These are phyloP conservation scores for Zingel zingel DNA, from an alignment of 2,113 vertebrate genomes.

Conservation along the genomic window DNA sequence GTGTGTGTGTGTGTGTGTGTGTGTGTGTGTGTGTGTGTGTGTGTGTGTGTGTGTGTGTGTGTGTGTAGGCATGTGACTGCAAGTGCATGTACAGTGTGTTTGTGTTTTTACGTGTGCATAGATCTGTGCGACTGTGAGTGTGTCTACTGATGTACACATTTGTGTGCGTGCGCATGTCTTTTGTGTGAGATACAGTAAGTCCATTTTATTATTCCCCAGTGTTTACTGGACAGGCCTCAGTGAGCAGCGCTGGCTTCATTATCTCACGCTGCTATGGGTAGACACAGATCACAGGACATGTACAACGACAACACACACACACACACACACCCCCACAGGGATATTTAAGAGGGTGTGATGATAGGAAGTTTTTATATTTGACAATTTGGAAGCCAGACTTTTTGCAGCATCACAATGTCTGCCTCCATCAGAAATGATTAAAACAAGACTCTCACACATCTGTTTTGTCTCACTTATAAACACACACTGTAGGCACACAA, in stretches of 20 bases:
- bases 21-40: conserved; percentile 6
- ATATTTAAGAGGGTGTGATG: conserved; percentile 38
- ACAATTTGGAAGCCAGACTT: conserved; percentile 4
- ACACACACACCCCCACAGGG: conserved; percentile 13
- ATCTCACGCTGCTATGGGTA: conserved; percentile 53
- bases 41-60: background rate
- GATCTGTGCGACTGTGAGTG: background rate
- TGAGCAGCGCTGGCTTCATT: conserved; percentile 70
- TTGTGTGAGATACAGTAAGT: conserved; percentile 29
- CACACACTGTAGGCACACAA: background rate
- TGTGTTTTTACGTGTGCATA: conserved; percentile 22
- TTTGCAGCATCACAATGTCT: conserved; percentile 30
- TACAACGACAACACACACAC: conserved; percentile 1
- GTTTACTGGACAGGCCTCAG: conserved; percentile 72
- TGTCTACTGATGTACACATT: conserved; percentile 12
- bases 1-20: background rate
- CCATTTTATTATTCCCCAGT: conserved; percentile 62
- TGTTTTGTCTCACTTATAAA: background rate
- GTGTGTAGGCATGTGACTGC: conserved; percentile 8
- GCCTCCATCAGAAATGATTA: conserved; percentile 15
- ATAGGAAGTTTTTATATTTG: conserved; percentile 24
- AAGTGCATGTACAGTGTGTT: background rate
- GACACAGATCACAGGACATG: conserved; percentile 63
- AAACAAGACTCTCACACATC: background rate
- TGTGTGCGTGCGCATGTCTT: conserved; percentile 11